Percentiles rank a stretch among this genome's conserved stretches.
phyloP scores from a whole-genome alignment of 1,140 invertebrate genomes.

The Polypedilum pembai region DNA sequence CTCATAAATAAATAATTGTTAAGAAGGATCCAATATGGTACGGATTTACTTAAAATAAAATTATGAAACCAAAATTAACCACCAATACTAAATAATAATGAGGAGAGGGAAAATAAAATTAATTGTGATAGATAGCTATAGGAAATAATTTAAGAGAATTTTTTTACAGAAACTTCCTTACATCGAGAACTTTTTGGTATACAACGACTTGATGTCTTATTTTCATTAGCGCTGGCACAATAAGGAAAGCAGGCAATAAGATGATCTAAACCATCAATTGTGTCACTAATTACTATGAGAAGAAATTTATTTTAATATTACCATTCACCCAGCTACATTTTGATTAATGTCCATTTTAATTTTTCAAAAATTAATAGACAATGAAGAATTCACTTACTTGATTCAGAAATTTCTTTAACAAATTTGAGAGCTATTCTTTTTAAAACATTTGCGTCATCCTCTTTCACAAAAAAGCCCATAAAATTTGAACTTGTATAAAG shows the following conservation, averaged over 20 bases:
- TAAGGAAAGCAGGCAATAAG: constrained; percentile 62
- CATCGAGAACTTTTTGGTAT: constrained; percentile 44
- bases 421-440: constrained; percentile 67
- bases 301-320: constrained; percentile 29
- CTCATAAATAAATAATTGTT: too few relatives aligned
- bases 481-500: constrained; percentile 77
- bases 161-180: constrained; percentile 36
- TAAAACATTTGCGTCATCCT: constrained; percentile 66
- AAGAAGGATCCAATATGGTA: not conserved
- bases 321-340: not conserved
- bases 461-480: constrained; percentile 76
- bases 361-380: too few relatives aligned
- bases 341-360: constrained; percentile 31
- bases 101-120: constrained; percentile 1
- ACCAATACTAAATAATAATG: not conserved
- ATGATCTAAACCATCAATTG: constrained; percentile 60
- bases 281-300: constrained; percentile 47
- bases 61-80: constrained; percentile 30
- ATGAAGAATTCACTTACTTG: constrained; percentile 50
- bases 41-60: constrained; percentile 29
- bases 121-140: not conserved
- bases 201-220: constrained; percentile 38
- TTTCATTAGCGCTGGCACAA: constrained; percentile 48
- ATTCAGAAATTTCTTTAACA: constrained; percentile 64
- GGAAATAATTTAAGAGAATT: not conserved